Conservation (phyloP, 1,140 invertebrate species). For the Platorchestia sp. region DNA sequence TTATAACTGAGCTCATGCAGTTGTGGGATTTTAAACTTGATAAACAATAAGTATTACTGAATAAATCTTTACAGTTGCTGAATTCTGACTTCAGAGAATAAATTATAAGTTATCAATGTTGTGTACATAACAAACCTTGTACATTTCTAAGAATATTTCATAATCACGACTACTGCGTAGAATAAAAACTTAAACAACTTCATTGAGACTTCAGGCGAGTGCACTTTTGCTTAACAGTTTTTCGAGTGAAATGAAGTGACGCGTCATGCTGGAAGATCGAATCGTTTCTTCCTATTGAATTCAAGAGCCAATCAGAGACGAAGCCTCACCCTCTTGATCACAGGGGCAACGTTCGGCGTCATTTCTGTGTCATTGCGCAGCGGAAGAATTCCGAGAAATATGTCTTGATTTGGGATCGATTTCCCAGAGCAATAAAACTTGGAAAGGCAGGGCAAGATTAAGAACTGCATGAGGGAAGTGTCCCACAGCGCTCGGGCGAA, state of each 20-base stretch:
- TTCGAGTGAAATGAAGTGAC: background rate
- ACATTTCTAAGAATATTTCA: too few relatives aligned
- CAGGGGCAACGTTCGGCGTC: background rate
- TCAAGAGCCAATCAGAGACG: background rate
- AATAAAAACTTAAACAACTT: too few relatives aligned
- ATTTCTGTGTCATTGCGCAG: background rate
- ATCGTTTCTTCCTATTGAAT: background rate
- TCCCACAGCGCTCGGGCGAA: background rate
- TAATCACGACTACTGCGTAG: too few relatives aligned
- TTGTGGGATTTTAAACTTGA: too few relatives aligned
- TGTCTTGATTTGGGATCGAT: constrained; percentile 21
- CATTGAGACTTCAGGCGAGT: too few relatives aligned
- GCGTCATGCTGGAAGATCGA: background rate
- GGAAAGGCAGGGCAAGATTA: constrained; percentile 4
- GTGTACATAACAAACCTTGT: too few relatives aligned
- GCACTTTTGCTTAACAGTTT: background rate
- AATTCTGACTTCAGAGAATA: too few relatives aligned
- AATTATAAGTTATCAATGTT: too few relatives aligned
- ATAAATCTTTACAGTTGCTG: too few relatives aligned
- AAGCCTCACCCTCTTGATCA: background rate
- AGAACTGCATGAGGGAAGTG: background rate
- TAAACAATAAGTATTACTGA: too few relatives aligned
- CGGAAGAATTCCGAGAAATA: background rate
- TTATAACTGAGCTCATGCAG: too few relatives aligned
- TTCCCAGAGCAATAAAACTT: background rate